Conservation (phyloP, 2,888 invertebrate species). For the Elegia similella region DNA sequence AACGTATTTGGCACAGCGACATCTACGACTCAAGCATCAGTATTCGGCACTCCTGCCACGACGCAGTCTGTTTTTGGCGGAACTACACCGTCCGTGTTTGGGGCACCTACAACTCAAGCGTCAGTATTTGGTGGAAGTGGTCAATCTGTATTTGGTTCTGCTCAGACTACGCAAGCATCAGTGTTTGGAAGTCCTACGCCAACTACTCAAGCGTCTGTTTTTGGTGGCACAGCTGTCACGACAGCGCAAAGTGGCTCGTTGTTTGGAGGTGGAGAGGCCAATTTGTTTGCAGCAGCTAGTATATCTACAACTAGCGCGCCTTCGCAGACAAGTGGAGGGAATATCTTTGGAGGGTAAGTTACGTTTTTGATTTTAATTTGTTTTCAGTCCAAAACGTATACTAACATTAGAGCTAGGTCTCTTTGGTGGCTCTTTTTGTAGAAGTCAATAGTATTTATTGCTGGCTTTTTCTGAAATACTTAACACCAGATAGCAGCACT, state of each 20-base stretch:
- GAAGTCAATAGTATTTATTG: no score
- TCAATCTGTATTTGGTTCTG: constrained; percentile 45
- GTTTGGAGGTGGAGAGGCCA: constrained; percentile 55
- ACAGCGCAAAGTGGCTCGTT: constrained; percentile 43
- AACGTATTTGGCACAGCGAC: constrained; percentile 35
- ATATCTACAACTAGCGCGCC: constrained; percentile 68
- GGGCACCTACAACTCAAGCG: constrained; percentile 28
- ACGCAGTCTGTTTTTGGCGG: constrained; percentile 45
- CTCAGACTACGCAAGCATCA: constrained; percentile 37
- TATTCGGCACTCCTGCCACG: constrained; percentile 38
- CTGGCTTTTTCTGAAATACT: no score
- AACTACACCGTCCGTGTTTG: constrained; percentile 45
- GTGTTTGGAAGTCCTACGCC: constrained; percentile 39
- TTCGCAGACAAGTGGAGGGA: constrained; percentile 51
- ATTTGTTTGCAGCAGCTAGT: constrained; percentile 67
- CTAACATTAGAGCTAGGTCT: neutral
- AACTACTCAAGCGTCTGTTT: constrained; percentile 41
- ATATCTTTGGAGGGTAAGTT: constrained; percentile 63
- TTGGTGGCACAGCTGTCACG: constrained; percentile 33
- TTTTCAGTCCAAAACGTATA: neutral
- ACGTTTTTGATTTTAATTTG: neutral
- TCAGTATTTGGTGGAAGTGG: constrained; percentile 30
- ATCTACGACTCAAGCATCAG: constrained; percentile 35
- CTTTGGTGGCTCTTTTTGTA: no score
- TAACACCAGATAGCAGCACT: no score